Conservation (phyloP, 2,888 invertebrate species). For the Lordiphosa andalusiaca region DNA sequence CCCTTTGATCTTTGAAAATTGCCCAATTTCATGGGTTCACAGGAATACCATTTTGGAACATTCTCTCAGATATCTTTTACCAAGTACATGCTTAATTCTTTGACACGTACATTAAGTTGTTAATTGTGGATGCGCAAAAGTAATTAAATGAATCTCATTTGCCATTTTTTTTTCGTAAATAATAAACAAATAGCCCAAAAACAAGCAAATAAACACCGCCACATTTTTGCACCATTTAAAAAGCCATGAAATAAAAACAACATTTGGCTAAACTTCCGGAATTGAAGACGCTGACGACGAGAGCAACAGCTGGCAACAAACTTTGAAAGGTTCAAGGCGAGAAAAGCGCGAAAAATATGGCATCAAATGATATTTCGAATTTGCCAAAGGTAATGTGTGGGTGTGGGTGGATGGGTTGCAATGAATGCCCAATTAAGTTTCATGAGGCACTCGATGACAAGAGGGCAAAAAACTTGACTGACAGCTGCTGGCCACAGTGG, state of each 20-base stretch:
- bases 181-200: constrained; percentile 27
- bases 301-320: constrained; percentile 33
- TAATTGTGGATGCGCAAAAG: constrained; percentile 6
- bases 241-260: constrained; percentile 42
- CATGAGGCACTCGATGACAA: constrained; percentile 12
- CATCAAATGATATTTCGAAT: constrained; percentile 38
- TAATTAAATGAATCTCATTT: constrained; percentile 21
- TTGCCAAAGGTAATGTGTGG: constrained; percentile 16
- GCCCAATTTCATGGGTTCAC: too few relatives aligned
- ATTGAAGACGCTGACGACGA: constrained; percentile 17
- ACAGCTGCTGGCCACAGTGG: constrained; percentile 12
- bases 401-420: constrained; percentile 13
- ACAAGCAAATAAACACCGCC: constrained; percentile 13
- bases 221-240: constrained; percentile 41
- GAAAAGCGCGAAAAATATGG: constrained; percentile 15
- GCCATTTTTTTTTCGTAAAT: constrained; percentile 10
- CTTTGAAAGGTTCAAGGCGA: constrained; percentile 47
- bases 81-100: constrained; percentile 10
- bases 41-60: too few relatives aligned
- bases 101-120: constrained; percentile 3
- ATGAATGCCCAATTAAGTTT: constrained; percentile 13
- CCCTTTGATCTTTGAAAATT: too few relatives aligned
- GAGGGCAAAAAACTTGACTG: constrained; percentile 1
- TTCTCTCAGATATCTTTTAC: too few relatives aligned
- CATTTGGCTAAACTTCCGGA: constrained; percentile 56